Evolutionary conservation across 1,140 invertebrate species (phyloP).

Genomic region (Scaptomyza hsui): DNA sequence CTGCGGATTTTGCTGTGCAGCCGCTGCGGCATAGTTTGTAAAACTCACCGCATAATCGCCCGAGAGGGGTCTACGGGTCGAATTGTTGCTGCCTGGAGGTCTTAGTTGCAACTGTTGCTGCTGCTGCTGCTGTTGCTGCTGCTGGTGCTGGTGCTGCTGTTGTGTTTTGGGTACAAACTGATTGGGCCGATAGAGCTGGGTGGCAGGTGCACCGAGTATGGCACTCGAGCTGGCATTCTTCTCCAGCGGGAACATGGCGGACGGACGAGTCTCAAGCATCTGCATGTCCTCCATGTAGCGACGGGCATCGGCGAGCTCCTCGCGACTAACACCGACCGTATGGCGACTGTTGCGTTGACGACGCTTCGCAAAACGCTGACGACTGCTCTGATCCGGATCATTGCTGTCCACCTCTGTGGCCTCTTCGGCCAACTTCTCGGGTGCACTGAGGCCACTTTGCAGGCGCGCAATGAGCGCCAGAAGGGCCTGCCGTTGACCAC

Average conservation of each 20-base stretch:
- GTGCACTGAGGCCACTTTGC: constrained; percentile 87
- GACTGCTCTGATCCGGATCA: constrained; percentile 51
- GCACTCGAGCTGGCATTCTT: constrained; percentile 76
- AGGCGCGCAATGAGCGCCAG: constrained; percentile 90
- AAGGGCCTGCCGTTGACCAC: constrained; percentile 87
- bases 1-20: background rate
- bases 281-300: constrained; percentile 89
- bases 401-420: constrained; percentile 19
- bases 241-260: constrained; percentile 49
- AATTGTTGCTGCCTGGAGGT: constrained; percentile 16
- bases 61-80: constrained; percentile 58
- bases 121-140: background rate
- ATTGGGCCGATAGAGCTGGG: constrained; percentile 77
- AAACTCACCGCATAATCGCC: constrained; percentile 76
- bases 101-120: constrained; percentile 25
- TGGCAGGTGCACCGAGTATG: constrained; percentile 60
- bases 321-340: constrained; percentile 91
- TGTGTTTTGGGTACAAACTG: constrained; percentile 64
- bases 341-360: constrained; percentile 87
- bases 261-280: constrained; percentile 76
- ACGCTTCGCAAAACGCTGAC: constrained; percentile 82
- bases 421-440: constrained; percentile 84
- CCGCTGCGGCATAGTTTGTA: constrained; percentile 43
- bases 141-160: constrained; percentile 19
- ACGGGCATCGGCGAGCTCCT: constrained; percentile 90